phyloP scores from a whole-genome alignment of 2,888 invertebrate genomes.

The Chaetogeoica ovagalla region DNA sequence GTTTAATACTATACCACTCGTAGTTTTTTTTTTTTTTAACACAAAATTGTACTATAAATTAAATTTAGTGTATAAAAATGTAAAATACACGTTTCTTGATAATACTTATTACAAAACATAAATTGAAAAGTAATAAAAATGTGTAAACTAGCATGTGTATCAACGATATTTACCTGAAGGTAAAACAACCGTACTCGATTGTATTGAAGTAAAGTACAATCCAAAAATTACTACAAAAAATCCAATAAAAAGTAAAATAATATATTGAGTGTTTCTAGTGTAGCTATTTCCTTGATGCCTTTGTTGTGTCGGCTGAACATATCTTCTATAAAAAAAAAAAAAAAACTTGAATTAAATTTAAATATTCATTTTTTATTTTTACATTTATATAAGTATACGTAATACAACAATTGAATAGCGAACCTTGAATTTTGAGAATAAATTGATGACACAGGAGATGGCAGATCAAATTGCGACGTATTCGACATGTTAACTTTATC shows the following conservation, averaged over 20 bases:
- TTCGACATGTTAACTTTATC: slow-evolving; percentile 22
- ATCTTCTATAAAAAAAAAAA: slow-evolving; percentile 30
- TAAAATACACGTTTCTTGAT: neutral
- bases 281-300: slow-evolving; percentile 34
- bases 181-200: slow-evolving; percentile 38
- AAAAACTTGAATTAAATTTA: neutral
- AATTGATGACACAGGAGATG: slow-evolving; percentile 39
- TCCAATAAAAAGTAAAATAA: slow-evolving; percentile 37
- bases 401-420: neutral
- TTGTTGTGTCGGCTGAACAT: slow-evolving; percentile 40
- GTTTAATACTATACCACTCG: no score
- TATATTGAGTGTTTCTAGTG: slow-evolving; percentile 46
- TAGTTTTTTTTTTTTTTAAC: no score
- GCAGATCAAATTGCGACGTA: slow-evolving; percentile 39
- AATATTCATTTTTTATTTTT: neutral
- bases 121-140: neutral
- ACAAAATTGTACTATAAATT: neutral
- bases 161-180: slow-evolving; percentile 28
- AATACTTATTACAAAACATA: neutral
- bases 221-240: slow-evolving; percentile 49
- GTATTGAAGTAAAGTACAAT: slow-evolving; percentile 49
- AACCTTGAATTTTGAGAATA: slow-evolving; percentile 50
- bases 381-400: neutral
- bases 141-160: no score
- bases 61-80: no score